Percentiles rank a stretch among this genome's conserved stretches.
phyloP scores from a whole-genome alignment of 2,888 invertebrate genomes.

The Chorisops tibialis region DNA sequence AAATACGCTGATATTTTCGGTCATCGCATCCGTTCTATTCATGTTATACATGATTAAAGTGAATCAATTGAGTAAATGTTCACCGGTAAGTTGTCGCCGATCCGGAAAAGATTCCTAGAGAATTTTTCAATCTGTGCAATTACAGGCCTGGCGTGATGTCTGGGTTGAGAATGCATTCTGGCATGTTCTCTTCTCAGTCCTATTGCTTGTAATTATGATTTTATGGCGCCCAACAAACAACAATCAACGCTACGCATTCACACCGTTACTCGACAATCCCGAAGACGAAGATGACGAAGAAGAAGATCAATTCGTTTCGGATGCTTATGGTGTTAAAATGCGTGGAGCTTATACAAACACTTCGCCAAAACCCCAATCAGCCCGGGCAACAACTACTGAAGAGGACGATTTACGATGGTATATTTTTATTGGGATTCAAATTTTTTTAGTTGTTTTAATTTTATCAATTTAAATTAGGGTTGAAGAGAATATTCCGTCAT shows the following conservation, averaged over 20 bases:
- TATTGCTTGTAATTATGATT: slow-evolving; percentile 88
- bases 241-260: slow-evolving; percentile 92
- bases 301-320: slow-evolving; percentile 80
- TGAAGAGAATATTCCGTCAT: slow-evolving; percentile 86
- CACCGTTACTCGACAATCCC: slow-evolving; percentile 80
- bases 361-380: slow-evolving; percentile 47
- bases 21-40: slow-evolving; percentile 84
- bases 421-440: too few relatives aligned
- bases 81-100: slow-evolving; percentile 60
- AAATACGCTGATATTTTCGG: slow-evolving; percentile 87
- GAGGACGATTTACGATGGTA: slow-evolving; percentile 85
- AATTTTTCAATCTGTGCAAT: slow-evolving; percentile 2
- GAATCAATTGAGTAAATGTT: slow-evolving; percentile 71
- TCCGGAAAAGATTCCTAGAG: background rate
- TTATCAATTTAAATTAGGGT: too few relatives aligned
- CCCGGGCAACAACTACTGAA: slow-evolving; percentile 54
- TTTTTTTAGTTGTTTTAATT: too few relatives aligned
- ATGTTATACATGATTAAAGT: slow-evolving; percentile 90
- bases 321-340: slow-evolving; percentile 82
- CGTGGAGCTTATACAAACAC: slow-evolving; percentile 56
- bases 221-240: slow-evolving; percentile 94
- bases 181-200: slow-evolving; percentile 87
- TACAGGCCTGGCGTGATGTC: slow-evolving; percentile 84
- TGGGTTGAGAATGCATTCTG: slow-evolving; percentile 96
- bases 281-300: slow-evolving; percentile 79